A percentile compares a stretch with the other conserved stretches of the same genome.
Conservation (phyloP, 1,140 invertebrate species). For the Saccostrea cuccullata region DNA sequence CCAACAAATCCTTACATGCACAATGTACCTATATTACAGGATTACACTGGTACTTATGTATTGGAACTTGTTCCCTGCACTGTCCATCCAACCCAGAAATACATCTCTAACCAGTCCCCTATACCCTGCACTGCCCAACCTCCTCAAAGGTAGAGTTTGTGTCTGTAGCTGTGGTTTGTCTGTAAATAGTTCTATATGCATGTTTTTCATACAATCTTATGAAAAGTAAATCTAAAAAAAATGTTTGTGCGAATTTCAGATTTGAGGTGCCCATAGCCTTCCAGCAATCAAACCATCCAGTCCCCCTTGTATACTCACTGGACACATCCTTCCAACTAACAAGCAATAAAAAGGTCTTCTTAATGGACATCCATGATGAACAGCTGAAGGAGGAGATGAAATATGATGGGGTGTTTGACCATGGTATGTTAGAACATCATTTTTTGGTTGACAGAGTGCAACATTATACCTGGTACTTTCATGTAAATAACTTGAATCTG, state of each 20-base stretch:
- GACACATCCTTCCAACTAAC: conserved; percentile 80
- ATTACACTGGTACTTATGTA: conserved; percentile 79
- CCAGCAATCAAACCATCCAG: conserved; percentile 79
- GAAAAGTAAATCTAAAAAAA: neutral
- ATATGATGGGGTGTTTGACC: conserved; percentile 64
- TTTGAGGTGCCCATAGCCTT: conserved; percentile 80
- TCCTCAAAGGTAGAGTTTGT: conserved; percentile 69
- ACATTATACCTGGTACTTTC: no score
- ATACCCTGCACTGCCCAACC: conserved; percentile 75
- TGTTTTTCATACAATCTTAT: neutral
- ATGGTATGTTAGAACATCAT: conserved; percentile 13
- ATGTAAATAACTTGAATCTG: no score
- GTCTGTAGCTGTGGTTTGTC: neutral
- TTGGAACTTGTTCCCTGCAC: conserved; percentile 79
- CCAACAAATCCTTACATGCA: no score
- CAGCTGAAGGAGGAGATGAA: conserved; percentile 58
- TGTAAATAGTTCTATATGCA: neutral
- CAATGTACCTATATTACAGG: conserved; percentile 57
- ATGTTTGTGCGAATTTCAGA: conserved; percentile 53
- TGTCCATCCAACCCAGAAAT: conserved; percentile 73
- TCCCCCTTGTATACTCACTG: conserved; percentile 79
- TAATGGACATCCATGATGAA: conserved; percentile 70
- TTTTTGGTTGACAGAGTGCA: neutral
- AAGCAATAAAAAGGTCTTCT: conserved; percentile 76
- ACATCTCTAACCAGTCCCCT: conserved; percentile 58